Base-by-base conservation (phyloP, 2,888 invertebrate species). In the Mamestra brassicae region DNA sequence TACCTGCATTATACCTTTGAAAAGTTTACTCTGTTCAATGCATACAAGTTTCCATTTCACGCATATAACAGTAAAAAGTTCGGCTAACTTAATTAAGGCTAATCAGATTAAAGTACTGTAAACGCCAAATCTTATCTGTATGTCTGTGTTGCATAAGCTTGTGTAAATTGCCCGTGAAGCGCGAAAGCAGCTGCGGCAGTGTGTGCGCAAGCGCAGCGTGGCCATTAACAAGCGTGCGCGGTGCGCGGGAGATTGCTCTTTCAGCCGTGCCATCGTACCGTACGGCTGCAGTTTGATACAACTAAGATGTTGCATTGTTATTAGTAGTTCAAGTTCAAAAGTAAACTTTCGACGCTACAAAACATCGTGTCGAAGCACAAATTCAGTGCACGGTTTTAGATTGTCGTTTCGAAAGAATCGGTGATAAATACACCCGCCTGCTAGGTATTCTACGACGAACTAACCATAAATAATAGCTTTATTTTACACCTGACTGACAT, bases 101-200 rank as follows among this genome's bases (percentile, higher is more conserved):
- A 71, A 81, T 85, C 58, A 70, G 52, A 70, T 77, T 63, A 75
- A 84, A 69, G 10, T 64, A 64, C 6, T 36, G 55, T 64, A 62
- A 42, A 67, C n/a, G 54, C 34, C 38, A 50, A 85, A 78, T 71
- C 13, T 62, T 45, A 50, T 65, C 34, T 62, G 58, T 74, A 38
- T 69, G 71, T 36, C 17, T 68, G 63, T 69, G 42, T 26, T 64
- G 17, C 5, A 26, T 52, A 36, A 45, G 71, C 26, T 15, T 52
- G 71, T 69, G 75, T 64, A 64, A 50, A 65, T 26, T 42, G 69
- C 57, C 60, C 71, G 62, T 84, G 68, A 81, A 69, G 81, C 36
- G 60, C 78, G 81, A 85, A 77, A 85, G 75, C 52, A 45, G n/a
- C 55, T n/a, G 42, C 65, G 36, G 42, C 65, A 34, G n/a, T 17